phyloP scores from a whole-genome alignment of 2,113 vertebrate species.

The Rhinogobius similis region DNA sequence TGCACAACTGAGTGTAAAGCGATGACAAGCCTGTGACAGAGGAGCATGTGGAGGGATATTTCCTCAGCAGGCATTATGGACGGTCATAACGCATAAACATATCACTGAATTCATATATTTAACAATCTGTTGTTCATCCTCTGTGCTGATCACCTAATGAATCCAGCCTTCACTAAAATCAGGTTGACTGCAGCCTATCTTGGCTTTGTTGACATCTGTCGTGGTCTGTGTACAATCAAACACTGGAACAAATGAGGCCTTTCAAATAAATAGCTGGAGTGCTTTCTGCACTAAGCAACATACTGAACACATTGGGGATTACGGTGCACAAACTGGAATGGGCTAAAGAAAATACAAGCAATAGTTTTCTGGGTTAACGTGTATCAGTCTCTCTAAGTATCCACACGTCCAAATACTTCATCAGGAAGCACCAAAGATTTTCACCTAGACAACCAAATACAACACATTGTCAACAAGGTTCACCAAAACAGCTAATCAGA shows the following conservation, averaged over 20 bases:
- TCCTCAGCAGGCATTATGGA: too few species aligned
- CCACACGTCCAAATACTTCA: constrained; percentile 16
- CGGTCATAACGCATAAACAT: too few species aligned
- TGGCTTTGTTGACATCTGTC: constrained; percentile 48
- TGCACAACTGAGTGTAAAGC: too few species aligned
- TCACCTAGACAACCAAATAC: constrained; percentile 33
- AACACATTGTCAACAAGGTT: constrained; percentile 46
- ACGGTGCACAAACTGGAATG: constrained; percentile 13
- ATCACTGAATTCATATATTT: neutral
- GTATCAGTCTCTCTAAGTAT: constrained; percentile 22
- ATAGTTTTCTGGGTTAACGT: constrained; percentile 5
- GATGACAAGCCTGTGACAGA: too few species aligned
- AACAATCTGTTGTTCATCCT: constrained; percentile 8
- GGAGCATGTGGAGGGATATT: too few species aligned
- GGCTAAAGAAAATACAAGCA: constrained; percentile 17
- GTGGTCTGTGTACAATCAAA: constrained; percentile 46
- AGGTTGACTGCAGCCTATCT: constrained; percentile 31
- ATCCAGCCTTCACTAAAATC: constrained; percentile 10
- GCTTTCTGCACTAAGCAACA: constrained; percentile 33
- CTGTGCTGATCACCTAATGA: constrained; percentile 11
- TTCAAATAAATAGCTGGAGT: constrained; percentile 69
- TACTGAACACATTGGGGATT: constrained; percentile 32
- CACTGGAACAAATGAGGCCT: constrained; percentile 16
- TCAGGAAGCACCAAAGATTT: constrained; percentile 16
- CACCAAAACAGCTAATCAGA: constrained; percentile 14